Evolutionary conservation across 1,140 invertebrate species (phyloP).

Genomic region (Calycopis cecrops): DNA sequence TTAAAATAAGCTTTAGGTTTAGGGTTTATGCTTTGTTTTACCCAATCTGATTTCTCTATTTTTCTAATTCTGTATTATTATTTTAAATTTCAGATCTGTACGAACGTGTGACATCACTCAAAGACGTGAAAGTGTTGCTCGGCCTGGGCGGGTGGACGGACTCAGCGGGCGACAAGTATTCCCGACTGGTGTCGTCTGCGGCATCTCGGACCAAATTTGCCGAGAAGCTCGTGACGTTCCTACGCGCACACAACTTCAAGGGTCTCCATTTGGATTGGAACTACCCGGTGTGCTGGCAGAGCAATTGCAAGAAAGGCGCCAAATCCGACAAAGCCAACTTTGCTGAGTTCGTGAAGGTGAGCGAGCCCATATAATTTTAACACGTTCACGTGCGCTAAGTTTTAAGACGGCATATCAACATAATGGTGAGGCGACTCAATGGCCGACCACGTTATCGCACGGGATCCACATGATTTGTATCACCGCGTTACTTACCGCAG

Average conservation of each 20-base stretch:
- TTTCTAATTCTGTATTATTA: background rate
- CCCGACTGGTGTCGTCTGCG: conserved; percentile 80
- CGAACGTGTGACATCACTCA: conserved; percentile 78
- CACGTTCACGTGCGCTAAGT: too few relatives aligned
- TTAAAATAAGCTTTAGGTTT: background rate
- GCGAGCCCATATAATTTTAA: background rate
- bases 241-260: conserved; percentile 84
- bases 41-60: background rate
- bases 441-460: too few relatives aligned
- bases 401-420: too few relatives aligned
- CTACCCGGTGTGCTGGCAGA: conserved; percentile 94
- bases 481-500: too few relatives aligned
- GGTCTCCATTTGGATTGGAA: conserved; percentile 94
- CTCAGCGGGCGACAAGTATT: conserved; percentile 89
- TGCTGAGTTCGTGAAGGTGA: conserved; percentile 82
- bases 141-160: conserved; percentile 94
- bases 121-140: conserved; percentile 82
- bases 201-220: conserved; percentile 82
- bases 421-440: too few relatives aligned
- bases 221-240: conserved; percentile 79
- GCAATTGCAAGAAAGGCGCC: conserved; percentile 88
- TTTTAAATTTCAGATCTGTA: conserved; percentile 79
- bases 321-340: conserved; percentile 86
- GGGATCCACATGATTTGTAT: too few relatives aligned
- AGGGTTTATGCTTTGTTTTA: background rate